These are phyloP conservation scores for Cryptoblepharus egeriae DNA, from an alignment of 2,797 vertebrate genomes.

Conservation along the genomic window DNA sequence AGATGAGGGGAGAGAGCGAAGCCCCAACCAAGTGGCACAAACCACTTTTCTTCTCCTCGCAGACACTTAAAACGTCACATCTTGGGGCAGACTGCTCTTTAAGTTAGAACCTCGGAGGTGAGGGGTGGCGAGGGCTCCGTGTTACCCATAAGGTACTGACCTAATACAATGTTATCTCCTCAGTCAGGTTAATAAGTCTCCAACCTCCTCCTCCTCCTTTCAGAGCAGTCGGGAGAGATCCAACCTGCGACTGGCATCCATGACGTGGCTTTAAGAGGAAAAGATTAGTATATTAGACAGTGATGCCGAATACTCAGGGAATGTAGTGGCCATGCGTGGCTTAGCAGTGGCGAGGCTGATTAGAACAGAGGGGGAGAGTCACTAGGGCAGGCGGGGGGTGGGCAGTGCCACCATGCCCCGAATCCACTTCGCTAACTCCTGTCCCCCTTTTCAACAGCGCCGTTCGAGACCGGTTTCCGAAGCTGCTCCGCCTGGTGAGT, in stretches of 20 bases:
- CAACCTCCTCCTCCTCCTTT: not conserved
- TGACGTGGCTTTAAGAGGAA: not conserved
- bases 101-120: not conserved
- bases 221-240: not conserved
- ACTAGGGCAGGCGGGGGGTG: slow-evolving; percentile 30
- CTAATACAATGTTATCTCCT: no score
- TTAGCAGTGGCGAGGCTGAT: not conserved
- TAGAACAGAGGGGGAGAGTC: not conserved
- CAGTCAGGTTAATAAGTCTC: no score
- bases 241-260: no score
- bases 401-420: slow-evolving; percentile 33
- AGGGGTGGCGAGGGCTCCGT: not conserved
- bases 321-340: not conserved
- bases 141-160: not conserved
- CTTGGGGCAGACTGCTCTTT: not conserved
- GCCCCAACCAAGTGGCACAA: no score
- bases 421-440: slow-evolving; percentile 55
- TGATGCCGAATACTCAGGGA: no score
- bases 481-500: slow-evolving; percentile 86
- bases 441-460: slow-evolving; percentile 78
- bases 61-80: not conserved
- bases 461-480: slow-evolving; percentile 87
- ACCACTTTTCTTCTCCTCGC: no score
- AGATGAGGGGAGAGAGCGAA: no score
- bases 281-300: no score